phyloP scores from a whole-genome alignment of 2,888 invertebrate genomes.

The Papilio elwesi region DNA sequence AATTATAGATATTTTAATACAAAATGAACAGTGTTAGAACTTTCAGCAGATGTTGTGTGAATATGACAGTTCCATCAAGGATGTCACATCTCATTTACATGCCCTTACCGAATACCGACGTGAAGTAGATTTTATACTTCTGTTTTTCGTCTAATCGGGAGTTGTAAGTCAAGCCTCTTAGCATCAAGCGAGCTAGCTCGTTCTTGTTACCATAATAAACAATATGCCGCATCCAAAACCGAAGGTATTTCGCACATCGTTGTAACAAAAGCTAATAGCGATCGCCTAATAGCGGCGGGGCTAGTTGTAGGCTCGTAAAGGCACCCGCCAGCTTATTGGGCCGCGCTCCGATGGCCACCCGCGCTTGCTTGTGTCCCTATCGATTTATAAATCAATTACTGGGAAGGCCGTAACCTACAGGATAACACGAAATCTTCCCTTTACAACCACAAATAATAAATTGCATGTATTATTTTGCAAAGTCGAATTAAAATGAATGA shows the following conservation, averaged over 20 bases:
- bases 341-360: slow-evolving; percentile 33
- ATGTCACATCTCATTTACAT: no score
- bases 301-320: slow-evolving; percentile 72
- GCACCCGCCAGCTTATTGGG: slow-evolving; percentile 56
- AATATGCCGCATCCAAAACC: slow-evolving; percentile 53
- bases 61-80: no score
- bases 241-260: slow-evolving; percentile 45
- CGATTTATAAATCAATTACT: slow-evolving; percentile 38
- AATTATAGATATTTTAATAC: no score
- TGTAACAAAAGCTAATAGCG: slow-evolving; percentile 58
- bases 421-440: slow-evolving; percentile 4
- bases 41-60: no score
- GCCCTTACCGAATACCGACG: no score
- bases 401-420: background rate
- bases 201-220: background rate
- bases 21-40: no score
- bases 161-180: no score
- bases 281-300: slow-evolving; percentile 64
- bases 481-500: background rate
- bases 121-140: no score
- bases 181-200: background rate
- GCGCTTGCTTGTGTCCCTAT: slow-evolving; percentile 5
- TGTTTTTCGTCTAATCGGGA: no score
- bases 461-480: background rate
- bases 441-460: background rate